A percentile compares a stretch with the other conserved stretches of the same genome.
phyloP scores from a whole-genome alignment of 2,888 invertebrate genomes.

The Colletes collaris region DNA sequence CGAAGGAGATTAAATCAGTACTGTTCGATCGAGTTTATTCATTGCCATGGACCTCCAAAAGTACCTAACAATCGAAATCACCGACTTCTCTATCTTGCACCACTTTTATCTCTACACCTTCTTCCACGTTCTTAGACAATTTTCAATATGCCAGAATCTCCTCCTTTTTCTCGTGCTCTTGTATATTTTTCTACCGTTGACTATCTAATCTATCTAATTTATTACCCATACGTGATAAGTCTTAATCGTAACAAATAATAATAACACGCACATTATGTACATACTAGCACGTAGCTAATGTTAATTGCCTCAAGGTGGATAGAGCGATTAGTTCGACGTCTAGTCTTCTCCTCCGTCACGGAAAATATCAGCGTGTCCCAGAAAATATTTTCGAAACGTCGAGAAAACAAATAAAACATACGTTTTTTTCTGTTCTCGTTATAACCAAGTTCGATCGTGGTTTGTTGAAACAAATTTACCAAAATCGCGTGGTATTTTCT shows the following conservation, averaged over 20 bases:
- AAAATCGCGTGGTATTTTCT: too few species aligned
- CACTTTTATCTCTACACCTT: neutral
- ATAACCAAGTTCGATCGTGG: too few species aligned
- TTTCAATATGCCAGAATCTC: neutral
- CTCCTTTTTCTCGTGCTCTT: neutral
- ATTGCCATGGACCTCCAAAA: neutral
- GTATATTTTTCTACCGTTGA: neutral
- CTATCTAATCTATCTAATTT: neutral
- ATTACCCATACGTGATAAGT: constrained; percentile 6
- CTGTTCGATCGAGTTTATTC: neutral
- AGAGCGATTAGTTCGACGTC: constrained; percentile 16
- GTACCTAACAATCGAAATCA: neutral
- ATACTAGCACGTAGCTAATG: constrained; percentile 27
- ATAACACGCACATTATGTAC: constrained; percentile 33
- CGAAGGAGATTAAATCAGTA: neutral
- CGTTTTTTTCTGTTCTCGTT: too few species aligned
- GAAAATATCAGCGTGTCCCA: neutral
- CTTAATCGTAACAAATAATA: constrained; percentile 1
- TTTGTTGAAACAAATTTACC: too few species aligned
- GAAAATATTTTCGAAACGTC: neutral
- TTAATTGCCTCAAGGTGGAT: constrained; percentile 1
- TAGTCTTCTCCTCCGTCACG: constrained; percentile 29
- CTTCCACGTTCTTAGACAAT: neutral
- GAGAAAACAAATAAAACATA: too few species aligned
- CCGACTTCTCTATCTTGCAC: neutral